Conservation (phyloP, 2,797 vertebrate species). For the Nannoperca australis region DNA sequence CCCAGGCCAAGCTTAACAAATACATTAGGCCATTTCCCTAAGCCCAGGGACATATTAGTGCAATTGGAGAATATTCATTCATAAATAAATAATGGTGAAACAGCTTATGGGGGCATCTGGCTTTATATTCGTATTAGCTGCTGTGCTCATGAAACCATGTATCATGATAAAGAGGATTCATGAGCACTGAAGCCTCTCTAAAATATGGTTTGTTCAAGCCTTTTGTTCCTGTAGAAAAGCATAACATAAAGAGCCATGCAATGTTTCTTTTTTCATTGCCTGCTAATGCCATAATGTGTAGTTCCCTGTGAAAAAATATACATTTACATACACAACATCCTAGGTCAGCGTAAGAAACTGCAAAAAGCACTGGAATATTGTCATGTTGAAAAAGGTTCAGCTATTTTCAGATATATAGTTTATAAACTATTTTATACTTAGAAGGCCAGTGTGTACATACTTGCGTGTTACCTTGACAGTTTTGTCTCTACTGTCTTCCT, state of each 20-base stretch:
- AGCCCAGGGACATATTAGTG: constrained; percentile 76
- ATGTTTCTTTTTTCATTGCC: constrained; percentile 12
- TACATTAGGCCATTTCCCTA: constrained; percentile 72
- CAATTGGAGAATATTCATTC: constrained; percentile 77
- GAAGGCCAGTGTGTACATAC: too few species aligned
- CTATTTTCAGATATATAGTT: not conserved
- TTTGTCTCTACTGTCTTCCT: not conserved
- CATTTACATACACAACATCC: not conserved
- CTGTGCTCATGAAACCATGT: constrained; percentile 70
- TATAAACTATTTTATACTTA: not conserved
- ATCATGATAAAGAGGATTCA: constrained; percentile 80
- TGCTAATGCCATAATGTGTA: constrained; percentile 16
- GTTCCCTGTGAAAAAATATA: not conserved
- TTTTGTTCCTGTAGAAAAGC: constrained; percentile 46
- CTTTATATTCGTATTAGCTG: constrained; percentile 73
- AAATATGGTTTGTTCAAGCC: constrained; percentile 60
- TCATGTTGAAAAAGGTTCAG: not conserved
- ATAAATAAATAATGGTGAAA: constrained; percentile 83
- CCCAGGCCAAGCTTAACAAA: constrained; percentile 69
- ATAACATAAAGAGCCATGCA: constrained; percentile 30
- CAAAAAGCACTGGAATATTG: not conserved
- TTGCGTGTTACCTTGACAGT: not conserved
- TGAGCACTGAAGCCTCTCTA: constrained; percentile 53
- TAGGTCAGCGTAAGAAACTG: not conserved
- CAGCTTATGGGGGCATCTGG: constrained; percentile 80